phyloP scores from a whole-genome alignment of 2,113 vertebrate genomes.

The Centropus bengalensis region DNA sequence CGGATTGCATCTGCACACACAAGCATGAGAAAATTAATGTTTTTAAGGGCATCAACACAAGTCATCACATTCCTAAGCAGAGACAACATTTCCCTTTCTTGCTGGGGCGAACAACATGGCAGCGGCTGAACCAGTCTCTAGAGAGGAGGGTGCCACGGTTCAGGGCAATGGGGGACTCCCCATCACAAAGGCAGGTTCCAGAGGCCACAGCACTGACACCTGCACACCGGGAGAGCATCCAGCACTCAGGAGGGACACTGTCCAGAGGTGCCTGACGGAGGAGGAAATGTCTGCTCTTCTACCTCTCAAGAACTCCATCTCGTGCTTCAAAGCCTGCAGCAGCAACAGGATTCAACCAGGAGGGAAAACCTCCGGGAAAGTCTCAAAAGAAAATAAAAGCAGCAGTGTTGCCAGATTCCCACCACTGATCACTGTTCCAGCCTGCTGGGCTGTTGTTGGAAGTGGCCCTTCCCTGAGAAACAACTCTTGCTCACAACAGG shows the following conservation, averaged over 20 bases:
- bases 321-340: neutral
- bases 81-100: neutral
- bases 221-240: accelerated
- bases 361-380: neutral
- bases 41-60: neutral
- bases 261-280: accelerated
- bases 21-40: accelerated
- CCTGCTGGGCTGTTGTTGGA: neutral
- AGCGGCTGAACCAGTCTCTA: neutral
- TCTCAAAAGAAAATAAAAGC: neutral
- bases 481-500: neutral
- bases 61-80: neutral
- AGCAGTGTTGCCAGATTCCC: neutral
- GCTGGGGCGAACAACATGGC: neutral
- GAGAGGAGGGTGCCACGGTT: neutral
- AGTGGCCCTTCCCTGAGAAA: neutral
- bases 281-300: neutral
- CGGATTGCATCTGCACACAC: accelerated
- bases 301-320: too few relatives aligned
- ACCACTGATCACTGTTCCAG: neutral
- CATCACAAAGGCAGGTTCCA: accelerated
- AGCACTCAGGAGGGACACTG: accelerated
- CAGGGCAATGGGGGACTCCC: neutral
- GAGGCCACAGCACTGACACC: accelerated
- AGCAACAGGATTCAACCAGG: accelerated